Conservation (phyloP, 2,797 vertebrate genomes). For the Tapirus indicus region DNA sequence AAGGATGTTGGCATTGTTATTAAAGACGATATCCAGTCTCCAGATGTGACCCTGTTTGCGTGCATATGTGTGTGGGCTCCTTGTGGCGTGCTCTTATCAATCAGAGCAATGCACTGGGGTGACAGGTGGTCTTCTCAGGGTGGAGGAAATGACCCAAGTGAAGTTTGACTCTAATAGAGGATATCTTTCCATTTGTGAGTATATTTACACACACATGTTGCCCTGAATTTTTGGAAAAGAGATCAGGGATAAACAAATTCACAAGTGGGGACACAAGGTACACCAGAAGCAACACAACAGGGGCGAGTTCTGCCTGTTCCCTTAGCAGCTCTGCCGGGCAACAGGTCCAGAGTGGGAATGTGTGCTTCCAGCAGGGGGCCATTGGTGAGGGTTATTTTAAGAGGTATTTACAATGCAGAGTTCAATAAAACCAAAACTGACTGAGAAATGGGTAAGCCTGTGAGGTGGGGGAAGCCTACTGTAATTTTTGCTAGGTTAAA, state of each 20-base stretch:
- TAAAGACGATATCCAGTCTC: constrained; percentile 87
- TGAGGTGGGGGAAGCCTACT: background rate
- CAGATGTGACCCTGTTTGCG: constrained; percentile 83
- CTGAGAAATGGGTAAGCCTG: constrained; percentile 37
- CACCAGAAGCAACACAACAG: background rate
- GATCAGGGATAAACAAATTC: background rate
- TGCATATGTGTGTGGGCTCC: constrained; percentile 61
- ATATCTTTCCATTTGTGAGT: background rate
- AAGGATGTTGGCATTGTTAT: constrained; percentile 82
- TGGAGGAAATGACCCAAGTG: background rate
- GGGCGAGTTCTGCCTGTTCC: background rate
- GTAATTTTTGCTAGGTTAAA: constrained; percentile 62
- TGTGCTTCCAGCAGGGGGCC: background rate
- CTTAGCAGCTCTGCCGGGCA: background rate
- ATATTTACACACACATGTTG: background rate
- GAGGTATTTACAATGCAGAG: background rate
- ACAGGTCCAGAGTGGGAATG: background rate
- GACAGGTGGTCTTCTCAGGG: constrained; percentile 40
- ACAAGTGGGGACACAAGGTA: background rate
- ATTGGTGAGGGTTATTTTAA: background rate
- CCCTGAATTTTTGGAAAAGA: constrained; percentile 34
- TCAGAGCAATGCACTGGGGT: background rate
- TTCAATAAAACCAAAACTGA: constrained; percentile 63
- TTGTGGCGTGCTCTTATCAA: background rate
- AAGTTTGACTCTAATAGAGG: constrained; percentile 18